Evolutionary conservation across 2,113 vertebrate genomes (phyloP).

Genomic region (Bettongia penicillata): DNA sequence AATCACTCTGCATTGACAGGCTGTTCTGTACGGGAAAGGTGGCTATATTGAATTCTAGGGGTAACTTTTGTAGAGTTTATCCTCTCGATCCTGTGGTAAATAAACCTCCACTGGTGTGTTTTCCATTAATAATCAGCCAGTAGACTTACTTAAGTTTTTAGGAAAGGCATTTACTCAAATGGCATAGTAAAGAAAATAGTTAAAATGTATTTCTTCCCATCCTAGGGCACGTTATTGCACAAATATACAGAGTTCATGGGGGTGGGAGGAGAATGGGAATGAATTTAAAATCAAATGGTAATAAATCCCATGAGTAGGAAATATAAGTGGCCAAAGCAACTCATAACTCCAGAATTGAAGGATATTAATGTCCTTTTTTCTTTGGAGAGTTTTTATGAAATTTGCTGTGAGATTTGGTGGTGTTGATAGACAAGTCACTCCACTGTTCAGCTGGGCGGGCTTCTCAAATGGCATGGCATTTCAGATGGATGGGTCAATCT

Average conservation of each 20-base stretch:
- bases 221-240: not conserved
- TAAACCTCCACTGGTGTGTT: not conserved
- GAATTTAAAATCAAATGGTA: not conserved
- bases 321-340: not conserved
- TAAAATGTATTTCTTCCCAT: not conserved
- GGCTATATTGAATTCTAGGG: not conserved
- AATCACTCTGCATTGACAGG: not conserved
- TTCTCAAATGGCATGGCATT: not conserved
- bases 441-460: not conserved
- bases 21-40: not conserved
- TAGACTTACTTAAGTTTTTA: not conserved
- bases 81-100: not conserved
- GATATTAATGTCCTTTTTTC: not conserved
- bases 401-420: not conserved
- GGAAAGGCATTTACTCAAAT: not conserved
- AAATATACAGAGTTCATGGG: not conserved
- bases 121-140: not conserved
- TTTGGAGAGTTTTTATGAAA: not conserved
- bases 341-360: not conserved
- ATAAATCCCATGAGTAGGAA: not conserved
- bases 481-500: not conserved
- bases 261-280: not conserved
- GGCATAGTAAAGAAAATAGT: not conserved
- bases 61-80: not conserved
- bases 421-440: not conserved